These are phyloP conservation scores for Catharus minimus DNA, from an alignment of 2,113 vertebrate genomes.

Conservation along the genomic window DNA sequence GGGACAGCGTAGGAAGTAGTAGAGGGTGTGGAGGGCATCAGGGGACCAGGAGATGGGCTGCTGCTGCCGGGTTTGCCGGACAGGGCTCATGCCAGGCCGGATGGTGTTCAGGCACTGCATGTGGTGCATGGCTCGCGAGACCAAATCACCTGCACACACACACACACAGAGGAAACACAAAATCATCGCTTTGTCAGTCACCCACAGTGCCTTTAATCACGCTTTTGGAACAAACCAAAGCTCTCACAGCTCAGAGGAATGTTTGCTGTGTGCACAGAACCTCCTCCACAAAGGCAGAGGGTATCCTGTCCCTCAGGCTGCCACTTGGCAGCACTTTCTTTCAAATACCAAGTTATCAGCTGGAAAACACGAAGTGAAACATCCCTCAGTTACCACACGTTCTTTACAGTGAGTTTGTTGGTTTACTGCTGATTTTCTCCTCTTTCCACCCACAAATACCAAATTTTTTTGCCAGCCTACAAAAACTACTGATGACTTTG, in stretches of 20 bases:
- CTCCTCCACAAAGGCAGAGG: not conserved
- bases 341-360: not conserved
- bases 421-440: not conserved
- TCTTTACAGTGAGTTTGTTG: not conserved
- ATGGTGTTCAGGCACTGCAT: conserved; percentile 90
- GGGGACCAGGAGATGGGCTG: conserved; percentile 95
- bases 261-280: not conserved
- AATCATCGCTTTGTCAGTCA: not conserved
- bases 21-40: conserved; percentile 95
- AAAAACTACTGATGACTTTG: not conserved
- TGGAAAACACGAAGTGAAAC: not conserved
- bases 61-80: conserved; percentile 84
- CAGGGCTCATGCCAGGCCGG: conserved; percentile 87
- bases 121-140: conserved; percentile 97
- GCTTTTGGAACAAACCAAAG: not conserved
- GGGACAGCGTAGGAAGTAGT: conserved; percentile 97
- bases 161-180: not conserved
- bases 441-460: not conserved
- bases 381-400: not conserved
- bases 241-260: not conserved
- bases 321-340: not conserved
- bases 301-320: not conserved
- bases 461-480: not conserved
- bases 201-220: not conserved
- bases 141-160: conserved; percentile 85